Conservation (phyloP, 2,888 invertebrate species). For the Leucania comma region DNA sequence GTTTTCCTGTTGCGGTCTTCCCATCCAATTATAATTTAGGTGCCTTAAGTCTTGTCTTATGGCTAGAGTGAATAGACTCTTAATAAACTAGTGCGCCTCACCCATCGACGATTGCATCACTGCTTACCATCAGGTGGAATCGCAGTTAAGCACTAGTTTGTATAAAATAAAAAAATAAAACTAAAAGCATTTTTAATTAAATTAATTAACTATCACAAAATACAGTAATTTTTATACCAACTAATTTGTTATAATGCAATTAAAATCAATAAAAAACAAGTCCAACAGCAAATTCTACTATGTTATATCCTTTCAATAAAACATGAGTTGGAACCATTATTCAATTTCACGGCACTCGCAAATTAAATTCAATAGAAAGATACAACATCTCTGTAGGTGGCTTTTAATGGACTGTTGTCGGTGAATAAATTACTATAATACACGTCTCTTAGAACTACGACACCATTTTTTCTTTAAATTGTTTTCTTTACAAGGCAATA, state of each 20-base stretch:
- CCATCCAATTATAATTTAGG: too few species aligned
- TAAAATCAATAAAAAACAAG: conserved; percentile 11
- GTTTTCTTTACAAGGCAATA: not conserved
- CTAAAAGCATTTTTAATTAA: too few species aligned
- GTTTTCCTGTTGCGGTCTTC: too few species aligned
- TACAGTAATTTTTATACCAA: not conserved
- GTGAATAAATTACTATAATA: conserved; percentile 46
- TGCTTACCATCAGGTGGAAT: too few species aligned
- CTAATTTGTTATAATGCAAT: not conserved
- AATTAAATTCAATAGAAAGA: conserved; percentile 37
- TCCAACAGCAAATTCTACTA: not conserved
- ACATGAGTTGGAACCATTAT: conserved; percentile 30
- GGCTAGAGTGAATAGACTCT: too few species aligned
- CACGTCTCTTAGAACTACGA: conserved; percentile 6
- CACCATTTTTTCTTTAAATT: conserved; percentile 11
- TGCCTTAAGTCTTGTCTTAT: too few species aligned
- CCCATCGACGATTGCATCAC: too few species aligned
- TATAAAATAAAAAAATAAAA: too few species aligned
- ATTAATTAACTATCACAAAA: conserved; percentile 9
- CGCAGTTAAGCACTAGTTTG: too few species aligned
- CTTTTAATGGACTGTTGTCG: conserved; percentile 34
- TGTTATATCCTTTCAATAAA: conserved; percentile 20
- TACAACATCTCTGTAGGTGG: conserved; percentile 42
- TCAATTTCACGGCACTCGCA: conserved; percentile 42
- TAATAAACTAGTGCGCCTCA: too few species aligned